phyloP scores from a whole-genome alignment of 2,888 invertebrate species.

The Autographa pulchrina region DNA sequence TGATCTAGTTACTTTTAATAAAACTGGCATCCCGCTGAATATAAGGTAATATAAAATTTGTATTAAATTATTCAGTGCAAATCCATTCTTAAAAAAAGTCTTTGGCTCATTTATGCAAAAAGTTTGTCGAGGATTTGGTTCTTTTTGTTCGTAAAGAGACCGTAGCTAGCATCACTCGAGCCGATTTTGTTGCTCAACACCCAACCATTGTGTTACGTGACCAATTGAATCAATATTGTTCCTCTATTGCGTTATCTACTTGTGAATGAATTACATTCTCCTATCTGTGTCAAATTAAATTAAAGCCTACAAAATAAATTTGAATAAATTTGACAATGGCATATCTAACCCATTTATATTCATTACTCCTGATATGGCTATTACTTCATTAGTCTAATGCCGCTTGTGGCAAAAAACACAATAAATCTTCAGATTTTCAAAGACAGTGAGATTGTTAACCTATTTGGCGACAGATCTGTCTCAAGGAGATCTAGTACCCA shows the following conservation, averaged over 20 bases:
- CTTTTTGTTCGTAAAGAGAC: conserved; percentile 34
- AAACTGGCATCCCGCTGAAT: not conserved
- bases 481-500: not conserved
- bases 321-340: conserved; percentile 39
- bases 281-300: conserved; percentile 57
- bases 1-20: conserved; percentile 35
- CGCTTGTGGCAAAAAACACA: not conserved
- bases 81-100: not conserved
- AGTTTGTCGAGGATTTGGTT: conserved; percentile 15
- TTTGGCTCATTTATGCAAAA: conserved; percentile 11
- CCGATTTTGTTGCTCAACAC: conserved; percentile 62
- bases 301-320: conserved; percentile 47
- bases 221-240: conserved; percentile 73
- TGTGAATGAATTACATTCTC: conserved; percentile 60
- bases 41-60: not conserved
- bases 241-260: conserved; percentile 64
- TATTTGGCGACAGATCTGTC: not conserved
- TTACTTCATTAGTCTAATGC: not conserved
- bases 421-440: not conserved
- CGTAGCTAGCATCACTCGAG: conserved; percentile 44
- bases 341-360: not conserved
- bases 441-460: not conserved
- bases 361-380: not conserved
- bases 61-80: conserved; percentile 5
- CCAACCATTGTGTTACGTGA: conserved; percentile 61